Evolutionary conservation across 2,113 vertebrate genomes (phyloP).

Genomic region (Geococcyx californianus): DNA sequence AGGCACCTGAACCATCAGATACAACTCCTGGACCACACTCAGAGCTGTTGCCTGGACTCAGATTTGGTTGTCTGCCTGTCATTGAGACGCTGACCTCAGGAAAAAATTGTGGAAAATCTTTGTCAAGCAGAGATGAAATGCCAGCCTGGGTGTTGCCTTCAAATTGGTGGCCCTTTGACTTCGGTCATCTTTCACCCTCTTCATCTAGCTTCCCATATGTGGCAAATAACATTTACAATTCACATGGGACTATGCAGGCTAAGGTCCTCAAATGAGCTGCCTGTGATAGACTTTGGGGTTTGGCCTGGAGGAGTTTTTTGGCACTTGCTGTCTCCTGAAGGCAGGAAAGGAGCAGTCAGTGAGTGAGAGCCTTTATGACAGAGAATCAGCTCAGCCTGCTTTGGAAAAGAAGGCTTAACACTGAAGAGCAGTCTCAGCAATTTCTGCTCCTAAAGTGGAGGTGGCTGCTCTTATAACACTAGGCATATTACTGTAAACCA

Average conservation of each 20-base stretch:
- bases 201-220: neutral
- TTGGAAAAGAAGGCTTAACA: neutral
- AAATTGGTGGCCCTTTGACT: neutral
- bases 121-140: neutral
- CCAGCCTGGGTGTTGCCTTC: neutral
- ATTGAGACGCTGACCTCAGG: neutral
- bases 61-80: neutral
- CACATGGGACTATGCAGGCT: neutral
- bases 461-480: accelerated
- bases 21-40: neutral
- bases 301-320: neutral
- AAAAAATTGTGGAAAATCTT: neutral
- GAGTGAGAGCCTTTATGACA: neutral
- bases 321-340: neutral
- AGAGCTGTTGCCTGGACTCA: neutral
- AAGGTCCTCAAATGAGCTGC: neutral
- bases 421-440: neutral
- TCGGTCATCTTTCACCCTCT: neutral
- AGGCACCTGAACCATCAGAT: neutral
- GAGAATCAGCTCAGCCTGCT: neutral
- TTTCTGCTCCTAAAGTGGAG: neutral
- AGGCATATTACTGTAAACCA: neutral
- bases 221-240: neutral
- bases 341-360: neutral
- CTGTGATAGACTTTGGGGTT: neutral